A percentile compares a stretch with the other conserved stretches of the same genome.
These are phyloP conservation scores for Anastrepha obliqua DNA, from an alignment of 1,140 invertebrate species.

Conservation along the genomic window DNA sequence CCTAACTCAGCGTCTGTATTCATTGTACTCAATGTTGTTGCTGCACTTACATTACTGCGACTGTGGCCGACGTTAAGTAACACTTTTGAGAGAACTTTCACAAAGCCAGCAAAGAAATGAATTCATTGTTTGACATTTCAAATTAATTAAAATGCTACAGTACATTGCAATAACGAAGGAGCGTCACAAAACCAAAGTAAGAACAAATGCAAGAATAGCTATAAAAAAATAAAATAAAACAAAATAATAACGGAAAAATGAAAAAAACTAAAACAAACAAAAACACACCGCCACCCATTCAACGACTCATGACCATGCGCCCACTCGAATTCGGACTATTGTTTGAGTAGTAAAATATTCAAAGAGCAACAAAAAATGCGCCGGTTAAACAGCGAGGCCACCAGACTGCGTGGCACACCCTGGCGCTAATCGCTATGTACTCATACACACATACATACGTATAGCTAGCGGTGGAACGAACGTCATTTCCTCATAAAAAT, in stretches of 20 bases:
- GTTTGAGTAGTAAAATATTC: neutral
- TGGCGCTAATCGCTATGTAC: slow-evolving; percentile 1
- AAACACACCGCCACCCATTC: neutral
- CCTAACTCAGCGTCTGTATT: neutral
- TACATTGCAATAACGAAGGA: slow-evolving; percentile 4
- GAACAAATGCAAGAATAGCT: neutral
- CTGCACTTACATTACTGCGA: neutral
- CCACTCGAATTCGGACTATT: slow-evolving; percentile 46
- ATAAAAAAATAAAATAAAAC: slow-evolving; percentile 14
- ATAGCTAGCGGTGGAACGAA: neutral
- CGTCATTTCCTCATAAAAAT: slow-evolving; percentile 45
- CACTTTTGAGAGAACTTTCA: slow-evolving; percentile 7
- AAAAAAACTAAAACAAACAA: slow-evolving; percentile 20
- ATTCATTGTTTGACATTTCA: slow-evolving; percentile 51
- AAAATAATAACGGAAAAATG: neutral
- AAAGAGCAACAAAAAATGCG: neutral
- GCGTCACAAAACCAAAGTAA: neutral
- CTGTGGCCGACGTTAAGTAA: slow-evolving; percentile 13
- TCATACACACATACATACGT: neutral
- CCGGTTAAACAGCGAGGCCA: neutral
- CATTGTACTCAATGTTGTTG: neutral
- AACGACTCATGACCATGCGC: neutral
- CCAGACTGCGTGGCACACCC: slow-evolving; percentile 50
- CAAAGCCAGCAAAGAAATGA: neutral
- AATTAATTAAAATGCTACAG: slow-evolving; percentile 49